Evolutionary conservation across 1,140 invertebrate genomes (phyloP), one percentile per base, ranked within the genome.

Genomic region (Doryteuthis pealeii): DNA sequence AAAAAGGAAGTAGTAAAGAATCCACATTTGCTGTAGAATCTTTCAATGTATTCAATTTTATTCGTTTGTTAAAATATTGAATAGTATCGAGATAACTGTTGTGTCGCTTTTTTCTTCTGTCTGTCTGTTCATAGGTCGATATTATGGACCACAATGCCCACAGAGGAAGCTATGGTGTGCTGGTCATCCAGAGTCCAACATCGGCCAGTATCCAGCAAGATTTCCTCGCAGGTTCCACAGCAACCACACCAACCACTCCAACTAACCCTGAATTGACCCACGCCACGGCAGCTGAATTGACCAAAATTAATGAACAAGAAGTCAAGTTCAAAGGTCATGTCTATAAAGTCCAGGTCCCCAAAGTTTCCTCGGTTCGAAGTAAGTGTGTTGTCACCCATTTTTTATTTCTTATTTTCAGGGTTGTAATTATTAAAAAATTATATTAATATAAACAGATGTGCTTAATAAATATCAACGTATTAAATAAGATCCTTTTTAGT

Each of bases 181-280:
- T 81, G 71, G 78, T 80, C 15, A 77, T 81, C 40, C 75, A 81
- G 73, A 75, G 73, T 54, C 77, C 77, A 18, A 78, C 77, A 15
- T 73, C 75, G 1, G 70, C 76, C 45, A 72, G 33, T 30, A 68
- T 68, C 2, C 40, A 40, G 35, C 70, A 30, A 22, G 40, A 45
- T 32, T 73, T 58, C 65, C 40, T 73, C 33, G 33, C 35, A 32
- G 62, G 58, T n/a, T 58, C 54, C 10, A 28, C 54, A 58, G 54
- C 54, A 54, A 31, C 10, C 40, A 54, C 26, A 65, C 65, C 28
- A 30, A 45, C 45, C 45, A 72, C 26, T 30, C 65, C 76, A 49
- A 54, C 71, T 26, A 67, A 49, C 35, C 49, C 71, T 45, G 70
- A 45, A 12, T 14, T 32, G 30, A 54, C 33, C 22, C 70, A 70